Evolutionary conservation across 2,113 vertebrate genomes (phyloP).

Genomic region (Lophura nycthemera): DNA sequence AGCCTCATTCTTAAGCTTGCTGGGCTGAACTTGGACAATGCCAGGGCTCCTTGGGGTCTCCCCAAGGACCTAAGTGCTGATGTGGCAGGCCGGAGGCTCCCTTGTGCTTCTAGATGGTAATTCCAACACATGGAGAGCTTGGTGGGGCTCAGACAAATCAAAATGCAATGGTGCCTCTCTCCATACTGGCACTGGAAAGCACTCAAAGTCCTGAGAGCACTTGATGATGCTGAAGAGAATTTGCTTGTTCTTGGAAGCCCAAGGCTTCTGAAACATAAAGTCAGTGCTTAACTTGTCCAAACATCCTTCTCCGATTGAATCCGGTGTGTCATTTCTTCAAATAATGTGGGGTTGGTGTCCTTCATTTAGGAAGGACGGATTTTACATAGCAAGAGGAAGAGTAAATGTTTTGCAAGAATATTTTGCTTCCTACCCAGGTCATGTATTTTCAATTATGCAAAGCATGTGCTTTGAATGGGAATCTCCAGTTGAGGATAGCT

Average conservation of each 20-base stretch:
- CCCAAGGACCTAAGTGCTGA: neutral
- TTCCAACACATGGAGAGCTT: accelerated
- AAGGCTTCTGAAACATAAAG: neutral
- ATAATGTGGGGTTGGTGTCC: neutral
- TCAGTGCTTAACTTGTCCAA: constrained; percentile 1
- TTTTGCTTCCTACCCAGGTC: constrained; percentile 38
- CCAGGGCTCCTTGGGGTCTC: neutral
- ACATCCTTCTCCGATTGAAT: neutral
- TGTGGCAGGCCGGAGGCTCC: neutral
- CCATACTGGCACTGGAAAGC: neutral
- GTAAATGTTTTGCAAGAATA: constrained; percentile 10
- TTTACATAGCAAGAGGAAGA: neutral
- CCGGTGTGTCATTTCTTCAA: neutral
- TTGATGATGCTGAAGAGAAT: neutral
- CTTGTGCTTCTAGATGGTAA: neutral
- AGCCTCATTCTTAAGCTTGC: neutral
- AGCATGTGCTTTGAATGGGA: constrained; percentile 20
- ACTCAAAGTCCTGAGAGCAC: accelerated
- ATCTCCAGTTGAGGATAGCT: neutral
- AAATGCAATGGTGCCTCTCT: neutral
- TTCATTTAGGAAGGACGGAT: neutral
- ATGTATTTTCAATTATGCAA: constrained; percentile 1
- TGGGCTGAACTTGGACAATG: neutral
- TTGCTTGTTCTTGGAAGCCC: neutral
- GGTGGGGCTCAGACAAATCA: neutral